Evolutionary conservation across 2,113 vertebrate genomes (phyloP).

Genomic region (Recurvirostra avosetta): DNA sequence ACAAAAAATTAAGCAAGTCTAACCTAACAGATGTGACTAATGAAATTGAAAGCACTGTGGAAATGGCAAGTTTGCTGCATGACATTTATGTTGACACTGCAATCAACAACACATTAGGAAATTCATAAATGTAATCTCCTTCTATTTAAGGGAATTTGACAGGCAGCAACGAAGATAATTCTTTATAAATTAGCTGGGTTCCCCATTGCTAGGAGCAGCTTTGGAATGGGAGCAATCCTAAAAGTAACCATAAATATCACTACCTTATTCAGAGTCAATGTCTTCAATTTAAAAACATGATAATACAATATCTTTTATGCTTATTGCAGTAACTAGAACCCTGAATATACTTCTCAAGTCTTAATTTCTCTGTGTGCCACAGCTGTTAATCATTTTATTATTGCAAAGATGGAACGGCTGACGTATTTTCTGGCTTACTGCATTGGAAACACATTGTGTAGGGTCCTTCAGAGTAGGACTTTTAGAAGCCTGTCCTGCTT

Average conservation of each 20-base stretch:
- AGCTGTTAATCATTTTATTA: background rate
- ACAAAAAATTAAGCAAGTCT: background rate
- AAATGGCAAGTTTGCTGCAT: constrained; percentile 27
- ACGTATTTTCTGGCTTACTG: background rate
- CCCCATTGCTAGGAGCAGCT: background rate
- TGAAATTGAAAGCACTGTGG: constrained; percentile 17
- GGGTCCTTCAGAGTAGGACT: background rate
- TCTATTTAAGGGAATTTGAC: constrained; percentile 21
- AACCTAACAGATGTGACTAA: constrained; percentile 22
- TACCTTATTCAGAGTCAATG: background rate
- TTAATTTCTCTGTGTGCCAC: background rate
- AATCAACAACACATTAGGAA: constrained; percentile 62
- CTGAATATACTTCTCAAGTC: background rate
- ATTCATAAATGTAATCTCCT: constrained; percentile 28
- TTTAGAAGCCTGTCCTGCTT: background rate
- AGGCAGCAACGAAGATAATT: background rate
- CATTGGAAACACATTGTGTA: background rate
- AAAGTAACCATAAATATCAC: background rate
- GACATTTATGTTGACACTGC: constrained; percentile 54
- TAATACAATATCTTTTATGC: background rate
- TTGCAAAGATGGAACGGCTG: background rate
- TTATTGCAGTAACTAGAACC: background rate
- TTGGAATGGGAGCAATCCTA: background rate
- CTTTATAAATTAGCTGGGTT: constrained; percentile 5
- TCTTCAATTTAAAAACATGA: background rate